Evolutionary conservation across 35 echinoderm and acorn worm genomes (phyloP).

Genomic region (Anneissia japonica): DNA sequence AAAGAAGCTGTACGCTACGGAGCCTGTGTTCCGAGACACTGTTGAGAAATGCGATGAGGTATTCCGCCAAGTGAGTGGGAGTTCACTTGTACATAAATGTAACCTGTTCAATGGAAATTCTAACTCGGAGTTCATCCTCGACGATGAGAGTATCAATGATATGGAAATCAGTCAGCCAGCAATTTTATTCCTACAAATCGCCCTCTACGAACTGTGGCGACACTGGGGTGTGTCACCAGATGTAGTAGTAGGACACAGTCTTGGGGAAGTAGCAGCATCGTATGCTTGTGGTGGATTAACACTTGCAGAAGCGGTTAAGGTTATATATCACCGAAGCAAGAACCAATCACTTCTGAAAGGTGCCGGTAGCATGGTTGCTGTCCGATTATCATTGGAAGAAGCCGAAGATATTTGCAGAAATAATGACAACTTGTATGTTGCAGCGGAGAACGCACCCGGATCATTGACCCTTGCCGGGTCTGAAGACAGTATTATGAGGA

Average conservation of each 20-base stretch:
- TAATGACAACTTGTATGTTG: constrained; percentile 55
- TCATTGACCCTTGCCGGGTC: constrained; percentile 57
- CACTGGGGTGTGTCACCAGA: constrained; percentile 73
- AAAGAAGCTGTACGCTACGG: constrained; percentile 54
- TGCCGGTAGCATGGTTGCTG: constrained; percentile 76
- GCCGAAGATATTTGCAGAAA: constrained; percentile 56
- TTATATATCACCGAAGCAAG: constrained; percentile 69
- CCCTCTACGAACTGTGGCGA: constrained; percentile 34
- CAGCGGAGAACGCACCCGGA: constrained; percentile 75
- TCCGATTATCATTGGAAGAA: constrained; percentile 46
- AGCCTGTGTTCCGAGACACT: constrained; percentile 49
- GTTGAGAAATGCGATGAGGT: constrained; percentile 70
- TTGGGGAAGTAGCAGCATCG: constrained; percentile 82
- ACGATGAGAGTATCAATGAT: constrained; percentile 56
- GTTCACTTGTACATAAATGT: constrained; percentile 54
- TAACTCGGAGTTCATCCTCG: no score
- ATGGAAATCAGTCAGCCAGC: constrained; percentile 66
- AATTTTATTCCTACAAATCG: constrained; percentile 76
- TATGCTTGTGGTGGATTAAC: constrained; percentile 76
- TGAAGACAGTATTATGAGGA: constrained; percentile 49
- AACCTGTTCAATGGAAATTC: not conserved
- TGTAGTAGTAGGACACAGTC: constrained; percentile 73
- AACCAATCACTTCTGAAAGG: constrained; percentile 76
- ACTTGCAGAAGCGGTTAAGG: constrained; percentile 64
- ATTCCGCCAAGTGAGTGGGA: constrained; percentile 73